Evolutionary conservation across 2,113 vertebrate species (phyloP), one percentile per base, ranked within the genome.

Genomic region (Nycticryphes semicollaris): DNA sequence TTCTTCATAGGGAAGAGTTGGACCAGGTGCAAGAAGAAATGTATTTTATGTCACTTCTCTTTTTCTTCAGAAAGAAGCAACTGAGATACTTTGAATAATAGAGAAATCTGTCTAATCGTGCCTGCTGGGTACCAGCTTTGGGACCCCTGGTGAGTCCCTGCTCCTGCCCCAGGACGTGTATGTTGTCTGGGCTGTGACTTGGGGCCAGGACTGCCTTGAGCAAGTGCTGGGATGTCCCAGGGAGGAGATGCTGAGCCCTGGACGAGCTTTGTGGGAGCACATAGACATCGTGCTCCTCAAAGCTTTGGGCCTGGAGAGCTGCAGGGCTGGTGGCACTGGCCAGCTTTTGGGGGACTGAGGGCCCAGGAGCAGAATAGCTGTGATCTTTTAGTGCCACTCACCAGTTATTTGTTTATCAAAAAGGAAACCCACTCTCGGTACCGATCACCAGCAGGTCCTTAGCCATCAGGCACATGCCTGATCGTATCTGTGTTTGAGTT

Each of bases 211-310:
- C 24, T 41, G n/a, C 28, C 28, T 30, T 1, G 3, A 28, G 19
- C 5, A 3, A 27, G 21, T 2, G 35, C 1, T 14, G 18, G 86
- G 43, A 14, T 4, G 6, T 6, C 25, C 17, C 6, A 1, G 3
- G 16, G 20, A 14, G 4, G 14, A 12, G 35, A 8, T 4, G 20
- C 17, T 41, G 72, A 60, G 45, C 39, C 23, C 8, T 2, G 53
- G 47, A 3, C 0, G 16, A 70, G 35, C 56, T 45, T 35, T 14
- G 1, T 5, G 4, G 35, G 50, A n/a, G 27, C 66, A 20, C 23
- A 6, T 5, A 2, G 73, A 6, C 35, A 5, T 6, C 1, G 3
- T 7, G 27, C 20, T 25, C 6, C 57, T 17, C 51, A 18, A 10
- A 23, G 39, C 56, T 23, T 19, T 1, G 7, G 45, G 12, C 7